Evolutionary conservation across 2,797 vertebrate genomes (phyloP), one percentile per base, ranked within the genome.

Genomic region (Pangasius mekongensis): DNA sequence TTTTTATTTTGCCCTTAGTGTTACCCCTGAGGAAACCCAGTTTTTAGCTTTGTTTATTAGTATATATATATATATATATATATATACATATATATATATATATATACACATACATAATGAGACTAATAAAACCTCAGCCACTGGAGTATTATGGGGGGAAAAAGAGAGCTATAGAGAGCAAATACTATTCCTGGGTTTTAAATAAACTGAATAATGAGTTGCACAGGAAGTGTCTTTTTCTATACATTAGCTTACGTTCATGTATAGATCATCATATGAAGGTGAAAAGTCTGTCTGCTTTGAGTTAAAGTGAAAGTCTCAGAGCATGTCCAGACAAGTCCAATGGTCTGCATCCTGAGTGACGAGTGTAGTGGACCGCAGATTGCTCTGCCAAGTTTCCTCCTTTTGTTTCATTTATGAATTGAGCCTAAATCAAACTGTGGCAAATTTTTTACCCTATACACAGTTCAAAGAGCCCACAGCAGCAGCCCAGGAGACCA

Each of bases 341-440:
- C 16, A 36, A 60, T 60, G 89, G 83, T 87, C 91, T 60, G 77
- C 71, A 88, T 89, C 74, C 89, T 87, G 85, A 86, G 87, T 43
- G 49, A 85, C 49, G 62, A 86, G 90, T 78, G 64, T 71, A 87
- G 30, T 56, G 87, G 80, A 89, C 47, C 47, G 24, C 30, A 66
- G 14, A 85, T 93, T 94, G 92, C 95, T 93, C 89, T 95, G 96
- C 94, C 95, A 95, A 95, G 95, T 96, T 96, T 96, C 95, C 96
- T 95, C 95, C 96, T 95, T 93, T 95, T 95, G 95, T 95, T 95
- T 95, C 95, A 94, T 94, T 92, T 93, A 88, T 88, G 93, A 93
- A 94, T 96, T 94, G 90, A 93, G 92, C 2, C 93, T 90, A 92
- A 94, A 93, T 95, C 94, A 90, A 91, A 73, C 91, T 92, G 94